Evolutionary conservation across 2,888 invertebrate genomes (phyloP), one percentile per base, ranked within the genome.

Genomic region (Drosophila paracracens): DNA sequence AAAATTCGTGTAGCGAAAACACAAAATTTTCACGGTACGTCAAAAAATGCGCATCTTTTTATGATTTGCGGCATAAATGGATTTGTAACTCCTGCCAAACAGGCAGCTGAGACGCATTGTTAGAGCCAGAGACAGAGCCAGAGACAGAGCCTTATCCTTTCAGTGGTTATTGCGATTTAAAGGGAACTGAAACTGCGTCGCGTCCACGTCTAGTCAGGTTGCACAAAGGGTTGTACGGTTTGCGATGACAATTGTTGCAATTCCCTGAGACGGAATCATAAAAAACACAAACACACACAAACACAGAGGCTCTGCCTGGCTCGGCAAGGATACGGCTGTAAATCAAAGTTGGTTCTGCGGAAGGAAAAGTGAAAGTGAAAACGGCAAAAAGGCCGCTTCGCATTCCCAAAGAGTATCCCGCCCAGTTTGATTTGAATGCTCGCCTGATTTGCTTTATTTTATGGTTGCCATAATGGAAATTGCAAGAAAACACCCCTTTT

Each of bases 41-140:
- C 69, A 67, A 66, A 65, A 69, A 64, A 64, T 58, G 53, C 67
- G 70, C 72, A 90, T 75, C 75, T 79, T 85, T 89, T 88, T 90
- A 89, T 79, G 86, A 81, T 85, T 83, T 83, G 90, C 90, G 77
- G 75, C 86, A 75, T 82, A 89, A 89, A 89, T 88, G 83, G 79
- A 82, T 85, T 88, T 82, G 58, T 73, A 88, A 83, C 79, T 88
- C 80, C 82, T 78, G 83, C 63, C 73, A 79, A 81, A 91, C 83
- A 81, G 81, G 81, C 90, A 88, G 86, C 86, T 81, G 82, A 79
- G 77, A n/a, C 74, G 65, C 65, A 82, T 89, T 89, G 90, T 84
- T 56, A 21, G 31, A n/a, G 52, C 16, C 43, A 54, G 36, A n/a
- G 33, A 21, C 64, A 50, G n/a, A 35, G 36, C 7, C 63, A 25